Evolutionary conservation across 2,888 invertebrate genomes (phyloP), one percentile per base, ranked within the genome.

Genomic region (Malthinus flaveolus): DNA sequence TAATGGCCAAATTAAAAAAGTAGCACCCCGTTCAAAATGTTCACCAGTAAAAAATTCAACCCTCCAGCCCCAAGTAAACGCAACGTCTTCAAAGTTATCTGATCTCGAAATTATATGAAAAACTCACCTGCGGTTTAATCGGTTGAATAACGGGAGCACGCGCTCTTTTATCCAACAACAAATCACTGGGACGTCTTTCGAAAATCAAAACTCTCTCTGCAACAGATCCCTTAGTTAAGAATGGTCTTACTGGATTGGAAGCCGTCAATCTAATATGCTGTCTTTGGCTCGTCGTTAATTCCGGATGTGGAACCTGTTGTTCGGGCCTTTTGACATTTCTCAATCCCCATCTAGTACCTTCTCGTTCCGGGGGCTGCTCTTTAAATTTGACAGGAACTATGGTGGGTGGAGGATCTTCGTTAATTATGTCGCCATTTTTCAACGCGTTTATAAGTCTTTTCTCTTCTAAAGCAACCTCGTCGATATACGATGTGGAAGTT

Each of bases 151-250:
- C 83, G 72, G 82, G 83, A 77, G 80, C 83, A 71, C 88, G 81
- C 6, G 78, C 80, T 32, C 88, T 81, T 75, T 89, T 90, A 70
- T 89, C 88, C 67, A 89, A 76, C 46, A 89, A 81, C 59, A 89
- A 80, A 74, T 90, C 91, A 73, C 91, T 91, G 34, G 93, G 94
- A 72, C 93, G 93, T 77, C 91, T 88, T 79, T 95, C 95, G 76
- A 95, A 95, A 79, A 94, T 91, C 64, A 94, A 84, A 63, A 94
- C 94, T 46, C 94, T 82, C 75, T 95, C 95, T 15, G 94, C 94
- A 1, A 95, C 95, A 4, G 94, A 94, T 15, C 94, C 95, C 59
- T 94, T 85, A 37, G 93, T 93, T 51, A 94, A 82, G 78, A 93
- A 93, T 10, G 93, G 93, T 49, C 92, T 82, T 55, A 93, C 89